A percentile compares a stretch with the other conserved stretches of the same genome.
Evolutionary conservation across 1,140 invertebrate species (phyloP).

Genomic region (Schlechtendalia chinensis): DNA sequence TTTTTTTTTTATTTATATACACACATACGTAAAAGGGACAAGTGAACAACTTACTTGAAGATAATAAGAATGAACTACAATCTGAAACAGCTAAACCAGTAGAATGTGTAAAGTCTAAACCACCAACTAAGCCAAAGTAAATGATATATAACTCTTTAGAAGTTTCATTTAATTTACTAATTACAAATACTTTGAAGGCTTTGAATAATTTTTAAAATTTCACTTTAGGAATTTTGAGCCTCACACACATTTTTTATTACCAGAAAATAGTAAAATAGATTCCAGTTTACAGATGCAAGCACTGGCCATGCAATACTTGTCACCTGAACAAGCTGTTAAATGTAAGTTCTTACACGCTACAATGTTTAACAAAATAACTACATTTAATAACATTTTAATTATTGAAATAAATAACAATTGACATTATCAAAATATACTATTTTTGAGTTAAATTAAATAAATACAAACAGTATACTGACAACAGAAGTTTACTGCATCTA

Average conservation of each 20-base stretch:
- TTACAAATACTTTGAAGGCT: background rate
- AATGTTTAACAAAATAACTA: background rate
- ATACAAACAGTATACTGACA: background rate
- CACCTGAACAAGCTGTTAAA: constrained; percentile 32
- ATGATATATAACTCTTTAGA: background rate
- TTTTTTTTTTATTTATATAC: background rate
- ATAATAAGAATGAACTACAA: constrained; percentile 8
- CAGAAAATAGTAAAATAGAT: constrained; percentile 45
- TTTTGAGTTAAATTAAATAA: background rate
- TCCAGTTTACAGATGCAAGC: constrained; percentile 50
- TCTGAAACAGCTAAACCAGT: constrained; percentile 2
- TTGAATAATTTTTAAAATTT: background rate
- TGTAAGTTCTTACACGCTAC: background rate
- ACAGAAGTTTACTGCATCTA: constrained; percentile 10
- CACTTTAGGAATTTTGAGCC: constrained; percentile 32
- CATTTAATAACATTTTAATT: constrained; percentile 13
- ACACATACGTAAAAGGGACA: constrained; percentile 48
- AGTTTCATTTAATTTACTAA: background rate
- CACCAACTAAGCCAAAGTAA: constrained; percentile 12
- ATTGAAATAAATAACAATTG: constrained; percentile 29
- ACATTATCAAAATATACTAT: background rate
- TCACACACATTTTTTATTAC: constrained; percentile 19
- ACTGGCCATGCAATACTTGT: constrained; percentile 50
- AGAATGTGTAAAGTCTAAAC: background rate
- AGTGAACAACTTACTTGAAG: constrained; percentile 50